Conservation (phyloP, 2,888 invertebrate genomes). For the Lepidocyrtinus sp. region DNA sequence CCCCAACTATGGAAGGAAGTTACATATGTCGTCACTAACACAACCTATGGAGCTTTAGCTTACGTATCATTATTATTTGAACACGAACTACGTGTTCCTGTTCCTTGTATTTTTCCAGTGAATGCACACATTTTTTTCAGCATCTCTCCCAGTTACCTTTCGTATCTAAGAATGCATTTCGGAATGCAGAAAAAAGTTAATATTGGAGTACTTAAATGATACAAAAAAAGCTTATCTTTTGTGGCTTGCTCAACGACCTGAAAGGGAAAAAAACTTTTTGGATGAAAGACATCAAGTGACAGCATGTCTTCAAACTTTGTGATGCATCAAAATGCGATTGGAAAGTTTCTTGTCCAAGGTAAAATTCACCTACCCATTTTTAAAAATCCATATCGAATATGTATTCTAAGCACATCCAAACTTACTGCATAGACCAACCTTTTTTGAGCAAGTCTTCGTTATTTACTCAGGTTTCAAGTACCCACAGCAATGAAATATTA, state of each 20-base stretch:
- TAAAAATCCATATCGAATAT: too few species aligned
- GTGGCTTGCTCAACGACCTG: constrained; percentile 51
- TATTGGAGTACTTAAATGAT: neutral
- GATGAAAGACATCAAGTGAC: constrained; percentile 52
- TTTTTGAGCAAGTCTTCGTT: neutral
- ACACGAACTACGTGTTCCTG: constrained; percentile 3
- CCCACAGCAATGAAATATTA: constrained; percentile 1
- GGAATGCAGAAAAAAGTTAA: neutral
- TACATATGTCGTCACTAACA: neutral
- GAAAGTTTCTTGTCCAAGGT: constrained; percentile 17
- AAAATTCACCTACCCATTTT: too few species aligned
- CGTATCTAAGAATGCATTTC: neutral
- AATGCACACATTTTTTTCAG: constrained; percentile 29
- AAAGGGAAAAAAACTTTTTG: constrained; percentile 37
- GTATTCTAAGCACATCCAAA: too few species aligned
- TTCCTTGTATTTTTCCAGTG: constrained; percentile 18
- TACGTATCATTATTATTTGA: constrained; percentile 16
- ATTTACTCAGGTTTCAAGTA: constrained; percentile 5
- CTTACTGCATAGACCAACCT: neutral
- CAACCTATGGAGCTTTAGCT: neutral
- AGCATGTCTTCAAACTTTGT: constrained; percentile 52
- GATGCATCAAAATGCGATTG: constrained; percentile 55
- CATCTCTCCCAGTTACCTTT: constrained; percentile 36
- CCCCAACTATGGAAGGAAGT: neutral
- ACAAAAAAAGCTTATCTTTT: constrained; percentile 35